phyloP scores from a whole-genome alignment of 2,888 invertebrate species.

The Acleris laterana region DNA sequence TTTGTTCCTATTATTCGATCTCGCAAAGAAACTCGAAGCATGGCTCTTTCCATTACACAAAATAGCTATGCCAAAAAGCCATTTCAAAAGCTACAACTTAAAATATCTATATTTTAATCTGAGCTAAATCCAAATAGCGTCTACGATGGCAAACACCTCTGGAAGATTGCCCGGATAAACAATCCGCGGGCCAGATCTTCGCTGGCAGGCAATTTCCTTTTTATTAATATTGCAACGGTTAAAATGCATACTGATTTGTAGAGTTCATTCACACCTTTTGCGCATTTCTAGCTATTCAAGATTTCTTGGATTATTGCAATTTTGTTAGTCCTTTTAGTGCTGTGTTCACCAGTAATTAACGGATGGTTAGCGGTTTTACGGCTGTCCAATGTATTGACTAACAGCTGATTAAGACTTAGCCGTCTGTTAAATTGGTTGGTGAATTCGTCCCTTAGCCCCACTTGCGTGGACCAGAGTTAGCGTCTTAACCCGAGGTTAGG shows the following conservation, averaged over 20 bases:
- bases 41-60: background rate
- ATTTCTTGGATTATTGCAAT: background rate
- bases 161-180: conserved; percentile 66
- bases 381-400: too few relatives aligned
- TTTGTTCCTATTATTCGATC: too few relatives aligned
- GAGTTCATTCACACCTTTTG: conserved; percentile 8
- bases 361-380: too few relatives aligned
- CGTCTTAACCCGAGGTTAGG: too few relatives aligned
- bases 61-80: background rate
- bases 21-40: too few relatives aligned
- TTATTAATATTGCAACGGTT: conserved; percentile 24
- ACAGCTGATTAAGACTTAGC: too few relatives aligned
- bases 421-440: too few relatives aligned
- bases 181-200: conserved; percentile 30
- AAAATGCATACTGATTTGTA: conserved; percentile 17
- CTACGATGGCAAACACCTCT: conserved; percentile 51
- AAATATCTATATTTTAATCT: conserved; percentile 52
- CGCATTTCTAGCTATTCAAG: background rate
- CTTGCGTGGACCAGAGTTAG: too few relatives aligned
- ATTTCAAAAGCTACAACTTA: conserved; percentile 36
- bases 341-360: too few relatives aligned
- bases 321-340: background rate
- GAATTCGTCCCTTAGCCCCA: too few relatives aligned
- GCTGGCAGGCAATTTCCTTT: conserved; percentile 44
- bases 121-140: conserved; percentile 44